A percentile compares a stretch with the other conserved stretches of the same genome.
phyloP scores from a whole-genome alignment of 2,888 invertebrate genomes.

The Bombylius major region DNA sequence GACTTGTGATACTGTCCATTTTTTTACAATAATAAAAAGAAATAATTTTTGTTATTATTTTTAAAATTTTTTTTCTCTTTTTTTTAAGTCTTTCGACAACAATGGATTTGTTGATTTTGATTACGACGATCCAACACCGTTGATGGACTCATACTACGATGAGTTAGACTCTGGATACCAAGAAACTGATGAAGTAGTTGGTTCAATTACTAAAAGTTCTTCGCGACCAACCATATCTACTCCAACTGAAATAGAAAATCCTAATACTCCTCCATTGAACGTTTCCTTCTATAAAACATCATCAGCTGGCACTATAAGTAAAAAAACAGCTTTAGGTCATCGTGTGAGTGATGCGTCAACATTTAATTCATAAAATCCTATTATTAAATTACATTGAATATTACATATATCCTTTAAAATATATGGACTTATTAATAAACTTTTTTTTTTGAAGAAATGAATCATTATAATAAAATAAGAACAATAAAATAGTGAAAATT shows the following conservation, averaged over 20 bases:
- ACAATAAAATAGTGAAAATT: too few relatives aligned
- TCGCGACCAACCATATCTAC: constrained; percentile 60
- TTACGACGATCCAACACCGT: constrained; percentile 64
- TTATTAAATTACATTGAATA: too few relatives aligned
- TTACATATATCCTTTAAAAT: too few relatives aligned
- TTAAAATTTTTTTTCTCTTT: neutral
- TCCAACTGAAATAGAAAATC: constrained; percentile 69
- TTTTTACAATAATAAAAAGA: neutral
- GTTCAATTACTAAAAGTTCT: constrained; percentile 29
- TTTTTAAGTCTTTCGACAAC: constrained; percentile 47
- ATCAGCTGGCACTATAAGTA: constrained; percentile 37
- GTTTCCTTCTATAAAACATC: constrained; percentile 38
- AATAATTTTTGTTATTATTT: neutral
- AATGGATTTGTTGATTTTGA: constrained; percentile 70
- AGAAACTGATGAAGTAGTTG: constrained; percentile 36
- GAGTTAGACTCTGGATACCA: constrained; percentile 43
- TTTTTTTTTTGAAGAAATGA: too few relatives aligned
- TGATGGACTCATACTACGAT: constrained; percentile 60
- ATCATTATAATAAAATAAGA: too few relatives aligned
- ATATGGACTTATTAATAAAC: too few relatives aligned
- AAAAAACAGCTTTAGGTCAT: constrained; percentile 26
- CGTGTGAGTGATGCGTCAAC: constrained; percentile 34
- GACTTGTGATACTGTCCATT: neutral
- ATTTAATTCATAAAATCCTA: constrained; percentile 16
- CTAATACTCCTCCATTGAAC: constrained; percentile 64